Evolutionary conservation across 2,113 vertebrate species (phyloP), one percentile per base, ranked within the genome.

Genomic region (Oreotrochilus melanogaster): DNA sequence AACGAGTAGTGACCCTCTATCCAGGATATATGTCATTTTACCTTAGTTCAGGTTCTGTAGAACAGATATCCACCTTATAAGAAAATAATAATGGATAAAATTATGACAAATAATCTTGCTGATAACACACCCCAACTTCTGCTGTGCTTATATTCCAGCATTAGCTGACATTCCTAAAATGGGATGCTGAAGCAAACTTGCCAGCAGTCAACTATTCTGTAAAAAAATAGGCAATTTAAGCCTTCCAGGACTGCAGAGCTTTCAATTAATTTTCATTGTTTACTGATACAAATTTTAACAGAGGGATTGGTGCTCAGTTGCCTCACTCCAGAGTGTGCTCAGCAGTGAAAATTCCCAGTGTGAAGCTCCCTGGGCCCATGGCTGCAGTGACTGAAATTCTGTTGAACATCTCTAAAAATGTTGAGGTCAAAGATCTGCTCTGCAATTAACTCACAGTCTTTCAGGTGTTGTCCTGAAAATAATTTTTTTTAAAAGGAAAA

Each of bases 351-450:
- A 62, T 64, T 64, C 35, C 22, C 31, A 8, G 5, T 43, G 31
- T 14, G 3, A 17, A 7, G 7, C 15, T 64, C 33, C 18, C 10
- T 23, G 35, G 19, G 8, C 21, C 18, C 23, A 13, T 0, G 0
- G 31, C 3, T 72, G 33, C 17, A 67, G 11, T n/a, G 27, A 27
- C 27, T 61, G 50, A 76, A 66, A 86, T 4, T 2, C 8, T 51
- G 7, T 16, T 30, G 9, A 57, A 21, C 7, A 21, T 10, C 42
- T 92, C 76, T 37, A 47, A 50, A 81, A 64, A 43, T 31, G 79
- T 22, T 43, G 43, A 69, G 75, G 14, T 45, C 21, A 66, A 14
- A 80, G 85, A 47, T 45, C 37, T 43, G 11, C 23, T 47, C 37
- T 33, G 30, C 47, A 39, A 66, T 13, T 91, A 35, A 37, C 6